A percentile compares a stretch with the other conserved stretches of the same genome.
phyloP scores from a whole-genome alignment of 2,888 invertebrate genomes.

The Eupeodes latifasciatus region DNA sequence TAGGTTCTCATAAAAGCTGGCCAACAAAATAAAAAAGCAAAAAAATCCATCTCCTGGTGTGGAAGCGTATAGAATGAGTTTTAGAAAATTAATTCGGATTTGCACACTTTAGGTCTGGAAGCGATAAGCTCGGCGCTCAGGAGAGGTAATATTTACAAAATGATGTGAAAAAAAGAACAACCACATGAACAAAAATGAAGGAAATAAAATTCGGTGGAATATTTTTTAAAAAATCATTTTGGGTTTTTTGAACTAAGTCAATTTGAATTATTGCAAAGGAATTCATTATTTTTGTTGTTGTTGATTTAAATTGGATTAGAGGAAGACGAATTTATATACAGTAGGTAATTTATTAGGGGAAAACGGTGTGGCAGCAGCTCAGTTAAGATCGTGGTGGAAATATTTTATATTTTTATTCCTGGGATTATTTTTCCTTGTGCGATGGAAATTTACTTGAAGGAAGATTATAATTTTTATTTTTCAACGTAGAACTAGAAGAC shows the following conservation, averaged over 20 bases:
- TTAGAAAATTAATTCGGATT: conserved; percentile 71
- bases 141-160: conserved; percentile 36
- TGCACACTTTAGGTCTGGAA: conserved; percentile 61
- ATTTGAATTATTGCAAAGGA: conserved; percentile 64
- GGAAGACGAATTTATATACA: conserved; percentile 23
- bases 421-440: not conserved
- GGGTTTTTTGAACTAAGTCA: conserved; percentile 44
- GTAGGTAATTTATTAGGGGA: conserved; percentile 25
- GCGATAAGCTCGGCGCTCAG: conserved; percentile 41
- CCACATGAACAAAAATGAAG: not conserved
- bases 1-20: conserved; percentile 9
- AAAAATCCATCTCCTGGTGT: not conserved
- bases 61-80: conserved; percentile 31
- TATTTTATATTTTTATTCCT: not conserved
- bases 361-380: not conserved
- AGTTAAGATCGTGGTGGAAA: not conserved
- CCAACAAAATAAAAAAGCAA: not conserved
- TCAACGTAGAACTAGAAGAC: not conserved
- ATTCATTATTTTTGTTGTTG: conserved; percentile 38
- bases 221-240: conserved; percentile 31
- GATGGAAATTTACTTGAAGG: not conserved
- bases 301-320: conserved; percentile 56
- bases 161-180: not conserved
- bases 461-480: not conserved
- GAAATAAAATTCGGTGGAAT: conserved; percentile 16